Evolutionary conservation across 2,888 invertebrate species (phyloP).

Genomic region (Drosophila aldrichi): DNA sequence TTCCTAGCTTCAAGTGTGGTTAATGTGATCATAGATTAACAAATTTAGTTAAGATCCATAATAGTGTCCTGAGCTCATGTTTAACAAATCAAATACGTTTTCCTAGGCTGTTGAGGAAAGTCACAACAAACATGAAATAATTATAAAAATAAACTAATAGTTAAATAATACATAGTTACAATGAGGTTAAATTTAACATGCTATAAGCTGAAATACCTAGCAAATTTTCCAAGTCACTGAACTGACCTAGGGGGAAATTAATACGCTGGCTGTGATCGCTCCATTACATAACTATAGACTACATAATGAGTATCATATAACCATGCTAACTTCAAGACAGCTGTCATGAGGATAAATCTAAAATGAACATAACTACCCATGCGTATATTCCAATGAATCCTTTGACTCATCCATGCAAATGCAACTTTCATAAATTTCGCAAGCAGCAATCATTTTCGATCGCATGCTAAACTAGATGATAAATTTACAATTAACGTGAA

Average conservation of each 20-base stretch:
- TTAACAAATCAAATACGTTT: background rate
- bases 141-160: background rate
- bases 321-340: background rate
- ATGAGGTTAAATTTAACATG: background rate
- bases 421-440: background rate
- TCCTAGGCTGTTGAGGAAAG: background rate
- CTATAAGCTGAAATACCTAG: background rate
- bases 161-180: background rate
- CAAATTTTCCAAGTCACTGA: background rate
- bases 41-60: no score
- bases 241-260: no score
- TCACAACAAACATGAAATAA: background rate
- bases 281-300: background rate
- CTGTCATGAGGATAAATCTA: background rate
- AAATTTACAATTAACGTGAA: slow-evolving; percentile 12
- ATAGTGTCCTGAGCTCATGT: no score
- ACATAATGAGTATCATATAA: background rate
- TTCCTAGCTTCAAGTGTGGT: background rate
- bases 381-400: background rate
- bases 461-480: background rate
- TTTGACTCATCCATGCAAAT: background rate
- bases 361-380: background rate
- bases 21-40: background rate
- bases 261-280: no score
- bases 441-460: background rate